These are phyloP conservation scores for Drosophila virilis DNA, from an alignment of 1,140 invertebrate species.

Conservation along the genomic window DNA sequence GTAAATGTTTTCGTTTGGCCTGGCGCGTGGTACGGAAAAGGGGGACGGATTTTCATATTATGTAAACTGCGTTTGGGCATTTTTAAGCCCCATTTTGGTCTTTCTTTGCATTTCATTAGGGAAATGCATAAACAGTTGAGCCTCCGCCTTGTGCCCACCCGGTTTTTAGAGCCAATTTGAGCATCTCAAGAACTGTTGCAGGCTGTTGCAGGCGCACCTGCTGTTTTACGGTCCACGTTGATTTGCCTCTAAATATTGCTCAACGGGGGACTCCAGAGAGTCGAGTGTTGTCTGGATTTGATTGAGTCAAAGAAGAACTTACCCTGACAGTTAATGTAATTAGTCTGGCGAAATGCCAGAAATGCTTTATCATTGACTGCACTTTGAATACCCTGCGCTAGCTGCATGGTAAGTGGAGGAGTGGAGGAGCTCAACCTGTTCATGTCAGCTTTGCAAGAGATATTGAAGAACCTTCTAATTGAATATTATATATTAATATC, in stretches of 20 bases:
- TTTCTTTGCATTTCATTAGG: constrained; percentile 73
- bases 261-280: too few species aligned
- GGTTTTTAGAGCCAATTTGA: neutral
- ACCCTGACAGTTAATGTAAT: constrained; percentile 53
- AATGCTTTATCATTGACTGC: constrained; percentile 14
- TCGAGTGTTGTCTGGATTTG: constrained; percentile 19
- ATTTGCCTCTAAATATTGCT: constrained; percentile 10
- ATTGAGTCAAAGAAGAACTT: constrained; percentile 34
- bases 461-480: too few species aligned
- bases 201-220: constrained; percentile 21
- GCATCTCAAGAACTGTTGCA: constrained; percentile 38
- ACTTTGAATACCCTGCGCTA: constrained; percentile 7
- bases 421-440: too few species aligned
- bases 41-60: constrained; percentile 23
- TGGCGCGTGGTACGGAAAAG: neutral
- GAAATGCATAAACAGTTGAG: constrained; percentile 60
- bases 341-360: too few species aligned
- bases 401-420: too few species aligned
- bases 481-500: too few species aligned
- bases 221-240: constrained; percentile 5
- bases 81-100: constrained; percentile 25
- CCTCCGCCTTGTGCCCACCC: neutral
- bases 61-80: constrained; percentile 28
- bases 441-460: too few species aligned
- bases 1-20: constrained; percentile 38